Base-by-base conservation (phyloP, 2,888 invertebrate species). In the Bembecia ichneumoniformis region DNA sequence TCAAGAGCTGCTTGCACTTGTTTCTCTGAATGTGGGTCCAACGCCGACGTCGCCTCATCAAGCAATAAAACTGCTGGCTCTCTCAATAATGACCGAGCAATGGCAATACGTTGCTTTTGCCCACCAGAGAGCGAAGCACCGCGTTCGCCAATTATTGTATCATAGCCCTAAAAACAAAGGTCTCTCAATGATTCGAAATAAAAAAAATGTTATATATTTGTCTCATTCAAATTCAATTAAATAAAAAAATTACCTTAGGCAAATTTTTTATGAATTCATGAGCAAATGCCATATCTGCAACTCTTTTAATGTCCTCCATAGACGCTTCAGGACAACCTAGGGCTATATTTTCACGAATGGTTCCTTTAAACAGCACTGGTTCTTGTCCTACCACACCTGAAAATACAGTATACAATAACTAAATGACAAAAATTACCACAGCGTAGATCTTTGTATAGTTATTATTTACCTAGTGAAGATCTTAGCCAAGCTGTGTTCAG, bases 41-140 rank as follows among this genome's bases (percentile, higher is more conserved):
- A 82, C 0, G 95, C 95, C 0, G 95, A 95, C 0, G 96, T 96
- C 0, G 95, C 95, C 72, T 96, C 95, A 64, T 96, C 95, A 51
- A 94, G 75, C 14, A 94, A 74, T 48, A 93, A 80, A 48, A 96
- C 92, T 44, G 90, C 91, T 0, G 96, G 96, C 62, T 93, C 90
- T 10, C 93, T 87, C 1, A 95, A 88, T 54, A 96, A 73, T 0
- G 95, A 95, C 43, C 96, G 86, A 0, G 96, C 96, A 53, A 96
- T 95, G 4, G 95, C 95, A 47, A 95, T 92, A 50, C 94, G 88
- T 69, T 95, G 95, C 65, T 94, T 95, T 72, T 95, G 95, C 0
- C 95, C 95, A 0, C 95, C 95, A 3, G 93, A 93, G 47, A 95
- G 79, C 54, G 94, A 94, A 0, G 93, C 91, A 0, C 95, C 95